Conservation (phyloP, 2,797 vertebrate species). For the Syncerus caffer region DNA sequence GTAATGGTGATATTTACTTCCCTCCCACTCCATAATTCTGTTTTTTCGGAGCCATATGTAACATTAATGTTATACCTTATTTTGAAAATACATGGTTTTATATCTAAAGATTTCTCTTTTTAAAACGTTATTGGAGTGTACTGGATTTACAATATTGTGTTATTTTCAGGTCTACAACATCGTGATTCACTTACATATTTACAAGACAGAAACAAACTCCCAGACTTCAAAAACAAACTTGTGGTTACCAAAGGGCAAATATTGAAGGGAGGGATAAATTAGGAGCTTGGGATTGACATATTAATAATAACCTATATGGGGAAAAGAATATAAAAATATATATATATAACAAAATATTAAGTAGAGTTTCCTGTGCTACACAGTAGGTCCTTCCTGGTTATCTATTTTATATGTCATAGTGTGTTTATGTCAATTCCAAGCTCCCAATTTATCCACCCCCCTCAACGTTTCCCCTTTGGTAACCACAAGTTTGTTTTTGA, state of each 20-base stretch:
- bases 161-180: background rate
- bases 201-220: background rate
- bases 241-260: background rate
- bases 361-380: background rate
- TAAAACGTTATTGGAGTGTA: background rate
- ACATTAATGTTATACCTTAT: conserved; percentile 5
- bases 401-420: background rate
- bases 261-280: background rate
- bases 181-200: background rate
- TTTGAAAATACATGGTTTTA: conserved; percentile 49
- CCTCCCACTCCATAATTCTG: background rate
- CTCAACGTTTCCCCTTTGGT: background rate
- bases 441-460: background rate
- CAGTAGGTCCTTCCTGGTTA: background rate
- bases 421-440: background rate
- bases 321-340: too few species aligned
- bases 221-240: background rate
- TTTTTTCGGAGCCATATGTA: background rate
- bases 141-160: background rate
- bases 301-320: background rate
- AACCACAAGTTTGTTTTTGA: background rate
- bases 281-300: background rate
- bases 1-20: conserved; percentile 1
- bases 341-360: background rate
- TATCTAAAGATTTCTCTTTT: conserved; percentile 21